These are phyloP conservation scores for Anisognathus igniventris DNA, from an alignment of 2,797 vertebrate genomes.

Conservation along the genomic window DNA sequence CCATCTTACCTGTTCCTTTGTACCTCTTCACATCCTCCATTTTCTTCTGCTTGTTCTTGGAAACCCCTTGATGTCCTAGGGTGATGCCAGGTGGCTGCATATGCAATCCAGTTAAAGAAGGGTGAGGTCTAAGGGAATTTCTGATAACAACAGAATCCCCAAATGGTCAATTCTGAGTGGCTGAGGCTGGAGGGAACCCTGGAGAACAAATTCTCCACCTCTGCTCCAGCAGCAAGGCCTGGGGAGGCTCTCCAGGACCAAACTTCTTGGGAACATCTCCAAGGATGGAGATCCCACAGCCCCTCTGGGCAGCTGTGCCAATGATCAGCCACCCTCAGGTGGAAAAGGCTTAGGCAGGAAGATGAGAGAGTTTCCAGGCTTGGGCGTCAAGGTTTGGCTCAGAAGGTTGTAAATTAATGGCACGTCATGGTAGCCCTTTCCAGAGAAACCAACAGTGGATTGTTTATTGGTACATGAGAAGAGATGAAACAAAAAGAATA, in stretches of 20 bases:
- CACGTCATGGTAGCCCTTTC: not conserved
- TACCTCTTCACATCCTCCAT: not conserved
- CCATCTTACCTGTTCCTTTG: not conserved
- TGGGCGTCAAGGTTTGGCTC: not conserved
- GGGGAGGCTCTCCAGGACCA: not conserved
- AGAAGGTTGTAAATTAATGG: not conserved
- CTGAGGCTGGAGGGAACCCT: not conserved
- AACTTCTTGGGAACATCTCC: rapidly evolving
- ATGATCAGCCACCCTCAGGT: not conserved
- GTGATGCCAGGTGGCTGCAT: not conserved
- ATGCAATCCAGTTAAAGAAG: not conserved
- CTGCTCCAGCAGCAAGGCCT: not conserved
- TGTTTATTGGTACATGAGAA: not conserved
- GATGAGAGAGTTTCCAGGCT: not conserved
- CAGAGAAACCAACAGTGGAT: rapidly evolving
- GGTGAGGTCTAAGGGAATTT: not conserved
- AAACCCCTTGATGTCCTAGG: not conserved
- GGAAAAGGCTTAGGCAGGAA: not conserved
- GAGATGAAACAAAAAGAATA: not conserved
- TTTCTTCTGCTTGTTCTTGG: not conserved
- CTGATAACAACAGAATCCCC: not conserved
- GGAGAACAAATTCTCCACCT: not conserved
- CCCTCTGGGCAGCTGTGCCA: not conserved
- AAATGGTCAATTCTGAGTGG: not conserved
- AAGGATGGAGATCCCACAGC: not conserved